Evolutionary conservation across 2,888 invertebrate species (phyloP), one percentile per base, ranked within the genome.

Genomic region (Mamestra brassicae): DNA sequence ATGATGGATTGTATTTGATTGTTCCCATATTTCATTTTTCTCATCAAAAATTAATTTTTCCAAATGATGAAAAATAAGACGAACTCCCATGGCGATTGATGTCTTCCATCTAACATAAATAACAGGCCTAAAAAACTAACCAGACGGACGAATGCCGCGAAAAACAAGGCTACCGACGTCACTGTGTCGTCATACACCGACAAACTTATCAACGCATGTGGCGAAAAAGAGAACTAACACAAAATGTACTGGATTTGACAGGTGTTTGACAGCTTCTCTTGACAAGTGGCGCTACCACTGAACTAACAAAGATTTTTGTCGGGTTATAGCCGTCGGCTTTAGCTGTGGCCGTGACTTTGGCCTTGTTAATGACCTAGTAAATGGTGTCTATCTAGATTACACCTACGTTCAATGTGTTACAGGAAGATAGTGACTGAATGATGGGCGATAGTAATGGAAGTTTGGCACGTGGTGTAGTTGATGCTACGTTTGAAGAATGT

Each of bases 301-400:
- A 4, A 42, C 17, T 42, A 3, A 61, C 11, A 54, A 38, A 50
- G 4, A 45, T 5, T 5, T 62, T 62, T 45, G 42, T 50, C 10
- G 34, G 34, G 2, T 11, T 80, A 17, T 11, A 42, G 47, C 10
- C 38, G 42, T 50, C 50, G 2, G 77, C 13, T 42, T 15, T 17
- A 17, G 45, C 42, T n/a, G 34, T 77, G 86, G 63, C 87, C 85
- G 68, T 87, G 89, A 87, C 83, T 79, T 78, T 82, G 78, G 74
- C 80, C 79, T 86, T 80, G 87, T 66, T 81, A 85, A 80, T 87
- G 86, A 89, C 86, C 80, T 78, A 63, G 70, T 61, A 45, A 60
- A 71, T 55, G 58, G 47, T 63, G 26, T 58, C 45, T 62, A 64
- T 61, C n/a, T 63, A 58, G 50, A 80, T 57, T 34, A 76, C 36